Evolutionary conservation across 2,113 vertebrate species (phyloP), one percentile per base, ranked within the genome.

Genomic region (Sphyrna mokarran): DNA sequence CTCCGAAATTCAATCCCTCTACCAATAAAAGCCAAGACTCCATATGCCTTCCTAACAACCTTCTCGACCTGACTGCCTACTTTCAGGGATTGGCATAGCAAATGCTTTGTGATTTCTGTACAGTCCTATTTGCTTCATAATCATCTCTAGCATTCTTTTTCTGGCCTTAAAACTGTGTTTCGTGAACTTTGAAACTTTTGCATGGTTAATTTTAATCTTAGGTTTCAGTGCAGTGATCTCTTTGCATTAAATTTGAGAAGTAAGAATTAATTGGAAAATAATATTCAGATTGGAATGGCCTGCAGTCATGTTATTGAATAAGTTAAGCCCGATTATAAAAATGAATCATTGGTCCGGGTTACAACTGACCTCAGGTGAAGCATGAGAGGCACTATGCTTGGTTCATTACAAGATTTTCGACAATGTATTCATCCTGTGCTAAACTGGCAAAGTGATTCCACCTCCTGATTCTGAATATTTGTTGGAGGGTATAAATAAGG

Each of bases 341-440:
- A 54, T 72, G 40, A 95, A 95, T 26, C 22, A 54, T 37, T 37
- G 40, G 23, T 90, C 29, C 11, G 33, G 68, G 69, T 33, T 54
- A 72, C 33, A 26, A 95, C 23, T 54, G 94, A 76, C 68, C 66
- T 33, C 69, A 95, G 94, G 69, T 76, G 69, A 54, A 95, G 72
- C 40, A 40, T 95, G 94, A 72, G 94, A 76, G 37, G 94, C 11
- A 70, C 69, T 43, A 40, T 48, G 13, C 43, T 5, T 54, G 22
- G 63, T 26, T 94, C 91, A 94, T 94, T 94, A 94, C 20, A 94
- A 94, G 69, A 43, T n/a, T 70, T 94, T 43, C 26, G 91, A 94
- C 22, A 94, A 94, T 94, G 29, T 95, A 95, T 72, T 95, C 37
- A 54, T 23, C 37, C 11, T 16, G 23, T 26, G 43, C 40, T 48